Conservation (phyloP, 2,113 vertebrate species). For the Pelvicachromis taeniatus region DNA sequence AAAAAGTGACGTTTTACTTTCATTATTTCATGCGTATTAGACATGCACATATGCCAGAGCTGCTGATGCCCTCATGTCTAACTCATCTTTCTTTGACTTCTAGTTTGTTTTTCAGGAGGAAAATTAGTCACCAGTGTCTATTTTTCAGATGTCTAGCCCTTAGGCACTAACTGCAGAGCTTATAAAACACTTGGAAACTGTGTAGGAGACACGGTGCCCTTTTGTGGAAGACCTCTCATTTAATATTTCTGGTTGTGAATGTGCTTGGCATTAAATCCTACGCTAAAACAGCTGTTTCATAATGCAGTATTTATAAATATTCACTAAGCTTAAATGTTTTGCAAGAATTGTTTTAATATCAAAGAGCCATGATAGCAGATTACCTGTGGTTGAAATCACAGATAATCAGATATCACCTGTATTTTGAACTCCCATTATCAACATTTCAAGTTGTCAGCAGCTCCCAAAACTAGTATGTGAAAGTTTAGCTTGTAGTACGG, state of each 20-base stretch:
- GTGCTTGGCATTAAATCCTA: not conserved
- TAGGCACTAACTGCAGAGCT: not conserved
- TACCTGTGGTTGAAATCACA: too few relatives aligned
- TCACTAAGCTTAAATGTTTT: not conserved
- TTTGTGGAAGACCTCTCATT: not conserved
- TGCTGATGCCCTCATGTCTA: not conserved
- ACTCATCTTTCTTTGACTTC: not conserved
- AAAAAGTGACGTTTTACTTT: not conserved
- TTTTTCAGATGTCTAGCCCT: not conserved
- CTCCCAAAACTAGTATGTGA: not conserved
- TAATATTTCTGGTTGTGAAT: not conserved
- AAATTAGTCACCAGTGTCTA: not conserved
- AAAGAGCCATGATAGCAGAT: rapidly evolving
- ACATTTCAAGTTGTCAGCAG: not conserved
- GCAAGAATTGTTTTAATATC: not conserved
- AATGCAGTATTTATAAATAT: not conserved
- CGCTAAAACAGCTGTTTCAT: not conserved
- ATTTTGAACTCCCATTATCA: not conserved
- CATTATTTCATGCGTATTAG: not conserved
- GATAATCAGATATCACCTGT: rapidly evolving
- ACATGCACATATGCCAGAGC: not conserved
- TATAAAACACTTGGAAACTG: not conserved
- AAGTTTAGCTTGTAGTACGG: not conserved
- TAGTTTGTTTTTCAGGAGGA: not conserved
- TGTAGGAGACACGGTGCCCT: not conserved